phyloP scores from a whole-genome alignment of 2,113 vertebrate species.

The Hyperopisus bebe region DNA sequence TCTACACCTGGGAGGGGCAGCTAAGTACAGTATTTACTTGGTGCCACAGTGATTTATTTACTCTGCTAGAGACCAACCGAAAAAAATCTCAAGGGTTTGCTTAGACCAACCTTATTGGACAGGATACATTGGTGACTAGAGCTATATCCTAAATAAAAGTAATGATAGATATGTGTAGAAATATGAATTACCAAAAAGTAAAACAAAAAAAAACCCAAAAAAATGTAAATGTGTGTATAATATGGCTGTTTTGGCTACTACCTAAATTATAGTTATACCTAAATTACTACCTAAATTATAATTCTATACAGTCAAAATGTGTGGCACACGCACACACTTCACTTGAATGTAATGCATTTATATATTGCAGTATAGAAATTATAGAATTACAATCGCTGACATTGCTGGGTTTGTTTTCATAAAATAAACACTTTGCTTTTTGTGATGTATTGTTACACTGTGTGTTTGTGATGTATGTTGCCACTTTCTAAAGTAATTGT shows the following conservation, averaged over 20 bases:
- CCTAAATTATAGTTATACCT: neutral
- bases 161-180: neutral
- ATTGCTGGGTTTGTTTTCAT: neutral
- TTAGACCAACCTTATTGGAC: neutral
- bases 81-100: neutral
- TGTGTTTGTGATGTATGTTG: neutral
- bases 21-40: constrained; percentile 14
- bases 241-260: neutral
- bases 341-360: too few relatives aligned
- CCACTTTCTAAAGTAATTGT: neutral
- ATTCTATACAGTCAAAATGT: neutral
- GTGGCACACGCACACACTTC: too few relatives aligned
- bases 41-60: constrained; percentile 22
- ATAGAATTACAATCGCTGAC: neutral
- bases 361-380: neutral
- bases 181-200: neutral
- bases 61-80: constrained; percentile 1
- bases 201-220: neutral
- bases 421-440: neutral
- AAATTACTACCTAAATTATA: neutral
- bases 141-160: neutral
- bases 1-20: neutral
- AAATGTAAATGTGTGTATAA: too few relatives aligned
- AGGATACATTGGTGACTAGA: neutral
- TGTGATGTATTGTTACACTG: neutral